Evolutionary conservation across 2,888 invertebrate genomes (phyloP).

Genomic region (Crematogaster levior): DNA sequence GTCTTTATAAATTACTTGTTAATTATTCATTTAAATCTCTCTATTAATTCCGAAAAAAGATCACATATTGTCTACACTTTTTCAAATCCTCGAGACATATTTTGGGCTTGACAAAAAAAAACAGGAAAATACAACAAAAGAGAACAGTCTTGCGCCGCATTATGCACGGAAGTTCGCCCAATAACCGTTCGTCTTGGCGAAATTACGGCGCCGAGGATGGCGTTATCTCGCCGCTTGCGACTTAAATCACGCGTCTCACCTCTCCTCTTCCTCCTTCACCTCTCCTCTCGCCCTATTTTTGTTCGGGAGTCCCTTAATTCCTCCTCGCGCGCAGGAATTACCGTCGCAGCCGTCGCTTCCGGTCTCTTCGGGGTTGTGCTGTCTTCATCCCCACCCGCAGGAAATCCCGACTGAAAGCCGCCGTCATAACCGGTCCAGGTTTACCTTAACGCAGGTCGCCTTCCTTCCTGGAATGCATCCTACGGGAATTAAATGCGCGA

Average conservation of each 20-base stretch:
- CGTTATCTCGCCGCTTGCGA: constrained; percentile 44
- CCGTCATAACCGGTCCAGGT: constrained; percentile 45
- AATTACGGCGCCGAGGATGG: constrained; percentile 35
- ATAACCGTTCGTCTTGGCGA: constrained; percentile 46
- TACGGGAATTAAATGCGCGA: constrained; percentile 69
- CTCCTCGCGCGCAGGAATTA: constrained; percentile 36
- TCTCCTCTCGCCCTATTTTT: constrained; percentile 21
- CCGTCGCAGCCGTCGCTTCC: constrained; percentile 38
- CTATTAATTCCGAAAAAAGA: background rate
- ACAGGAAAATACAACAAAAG: constrained; percentile 4
- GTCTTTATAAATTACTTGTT: background rate
- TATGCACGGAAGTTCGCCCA: constrained; percentile 39
- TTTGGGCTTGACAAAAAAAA: background rate
- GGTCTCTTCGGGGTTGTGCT: constrained; percentile 36
- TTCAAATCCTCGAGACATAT: background rate
- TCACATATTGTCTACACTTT: background rate
- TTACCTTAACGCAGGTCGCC: constrained; percentile 59
- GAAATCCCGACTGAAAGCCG: constrained; percentile 47
- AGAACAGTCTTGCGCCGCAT: background rate
- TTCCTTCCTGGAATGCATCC: constrained; percentile 65
- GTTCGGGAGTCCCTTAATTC: constrained; percentile 48
- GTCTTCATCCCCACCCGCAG: constrained; percentile 43
- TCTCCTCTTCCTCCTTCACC: background rate
- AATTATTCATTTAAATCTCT: background rate
- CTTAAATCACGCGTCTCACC: constrained; percentile 41